Evolutionary conservation across 2,888 invertebrate species (phyloP).

Genomic region (Pristionchus mayeri): DNA sequence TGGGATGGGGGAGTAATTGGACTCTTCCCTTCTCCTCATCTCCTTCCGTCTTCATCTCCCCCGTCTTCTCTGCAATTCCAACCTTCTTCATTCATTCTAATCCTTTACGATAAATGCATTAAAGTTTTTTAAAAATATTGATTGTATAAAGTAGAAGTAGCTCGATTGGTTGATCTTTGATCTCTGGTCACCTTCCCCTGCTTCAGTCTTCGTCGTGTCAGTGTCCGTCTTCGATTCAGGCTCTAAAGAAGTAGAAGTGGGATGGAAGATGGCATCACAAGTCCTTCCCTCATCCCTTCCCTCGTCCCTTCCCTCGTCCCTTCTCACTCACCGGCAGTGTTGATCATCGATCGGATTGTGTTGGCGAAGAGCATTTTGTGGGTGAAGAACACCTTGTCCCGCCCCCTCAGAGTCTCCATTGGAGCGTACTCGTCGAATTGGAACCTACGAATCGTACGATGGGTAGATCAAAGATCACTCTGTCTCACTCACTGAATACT

Average conservation of each 20-base stretch:
- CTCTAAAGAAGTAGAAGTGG: too few species aligned
- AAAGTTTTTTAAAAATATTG: too few species aligned
- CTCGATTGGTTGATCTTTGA: neutral
- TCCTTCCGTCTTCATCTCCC: neutral
- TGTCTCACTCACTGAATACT: neutral
- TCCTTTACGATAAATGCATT: neutral
- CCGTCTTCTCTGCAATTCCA: neutral
- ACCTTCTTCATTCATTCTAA: too few species aligned
- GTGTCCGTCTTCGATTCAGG: neutral
- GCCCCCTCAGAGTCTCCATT: neutral
- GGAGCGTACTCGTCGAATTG: neutral
- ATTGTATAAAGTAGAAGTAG: too few species aligned
- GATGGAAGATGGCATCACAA: neutral
- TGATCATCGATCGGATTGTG: slow-evolving; percentile 1
- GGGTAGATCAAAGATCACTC: neutral
- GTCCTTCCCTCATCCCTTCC: too few species aligned
- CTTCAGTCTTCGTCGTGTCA: neutral
- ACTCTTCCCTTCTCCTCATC: neutral
- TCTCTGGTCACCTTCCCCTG: neutral
- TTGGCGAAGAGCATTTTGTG: slow-evolving; percentile 8
- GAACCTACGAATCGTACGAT: too few species aligned
- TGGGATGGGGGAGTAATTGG: neutral
- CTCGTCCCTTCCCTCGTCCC: too few species aligned
- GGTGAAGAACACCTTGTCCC: slow-evolving; percentile 3
- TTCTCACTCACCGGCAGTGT: neutral